Percentiles rank a stretch among this genome's conserved stretches.
Conservation (phyloP, 2,797 vertebrate species). For the Sebastes nivosus region DNA sequence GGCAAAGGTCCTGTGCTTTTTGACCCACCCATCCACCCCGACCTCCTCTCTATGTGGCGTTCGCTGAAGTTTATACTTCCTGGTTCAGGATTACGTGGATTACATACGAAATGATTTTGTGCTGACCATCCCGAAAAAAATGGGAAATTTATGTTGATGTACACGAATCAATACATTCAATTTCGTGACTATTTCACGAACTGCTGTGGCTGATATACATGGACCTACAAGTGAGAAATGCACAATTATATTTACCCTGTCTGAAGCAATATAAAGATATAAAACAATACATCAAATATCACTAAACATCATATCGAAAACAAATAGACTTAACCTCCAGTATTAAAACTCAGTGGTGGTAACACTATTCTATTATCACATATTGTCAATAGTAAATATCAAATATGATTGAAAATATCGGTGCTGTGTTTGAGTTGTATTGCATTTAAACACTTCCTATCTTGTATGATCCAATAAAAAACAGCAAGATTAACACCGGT, state of each 20-base stretch:
- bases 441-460: background rate
- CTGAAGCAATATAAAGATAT: background rate
- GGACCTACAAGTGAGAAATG: background rate
- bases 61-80: too few relatives aligned
- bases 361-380: background rate
- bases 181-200: too few relatives aligned
- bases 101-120: too few relatives aligned
- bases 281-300: background rate
- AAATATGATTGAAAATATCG: background rate
- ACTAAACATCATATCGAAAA: background rate
- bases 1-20: too few relatives aligned
- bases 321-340: background rate
- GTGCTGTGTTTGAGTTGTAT: background rate
- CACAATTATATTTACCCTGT: background rate
- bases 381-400: background rate
- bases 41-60: too few relatives aligned
- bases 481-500: conserved; percentile 32
- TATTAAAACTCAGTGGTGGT: background rate
- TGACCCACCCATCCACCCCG: too few relatives aligned
- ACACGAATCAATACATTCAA: too few relatives aligned
- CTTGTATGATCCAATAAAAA: conserved; percentile 30
- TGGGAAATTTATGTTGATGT: too few relatives aligned
- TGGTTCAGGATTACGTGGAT: too few relatives aligned
- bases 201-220: background rate
- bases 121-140: too few relatives aligned